Percentiles rank a stretch among this genome's conserved stretches.
Evolutionary conservation across 2,113 vertebrate genomes (phyloP).

Genomic region (Brachypteracias leptosomus): DNA sequence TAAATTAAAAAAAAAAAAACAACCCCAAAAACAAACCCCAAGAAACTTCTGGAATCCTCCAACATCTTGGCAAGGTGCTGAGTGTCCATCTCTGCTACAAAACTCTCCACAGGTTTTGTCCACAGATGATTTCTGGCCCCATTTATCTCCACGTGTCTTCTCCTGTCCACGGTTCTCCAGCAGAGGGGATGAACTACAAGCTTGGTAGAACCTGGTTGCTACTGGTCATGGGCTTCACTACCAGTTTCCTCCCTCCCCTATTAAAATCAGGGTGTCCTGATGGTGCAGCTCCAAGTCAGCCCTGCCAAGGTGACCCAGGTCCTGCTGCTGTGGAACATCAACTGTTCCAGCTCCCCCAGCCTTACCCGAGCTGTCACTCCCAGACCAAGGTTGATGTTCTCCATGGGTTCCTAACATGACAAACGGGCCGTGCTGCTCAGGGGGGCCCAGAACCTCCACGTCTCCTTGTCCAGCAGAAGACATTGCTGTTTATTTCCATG

Average conservation of each 20-base stretch:
- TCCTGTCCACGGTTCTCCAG: fast-evolving
- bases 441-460: neutral
- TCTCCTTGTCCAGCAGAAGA: slow-evolving; percentile 43
- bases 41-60: neutral
- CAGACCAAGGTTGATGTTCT: neutral
- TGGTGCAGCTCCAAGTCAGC: neutral
- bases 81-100: neutral
- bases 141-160: fast-evolving
- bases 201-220: neutral
- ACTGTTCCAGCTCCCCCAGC: neutral
- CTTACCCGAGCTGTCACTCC: neutral
- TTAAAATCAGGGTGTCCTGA: neutral
- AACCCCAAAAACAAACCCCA: neutral
- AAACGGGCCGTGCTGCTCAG: slow-evolving; percentile 2
- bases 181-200: neutral
- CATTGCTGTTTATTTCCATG: slow-evolving; percentile 83
- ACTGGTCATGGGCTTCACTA: neutral
- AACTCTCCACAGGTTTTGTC: neutral
- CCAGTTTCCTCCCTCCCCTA: neutral
- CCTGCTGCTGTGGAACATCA: neutral
- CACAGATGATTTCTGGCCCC: neutral
- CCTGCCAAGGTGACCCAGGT: neutral
- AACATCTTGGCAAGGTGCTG: neutral
- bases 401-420: slow-evolving; percentile 45
- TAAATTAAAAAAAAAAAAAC: neutral